Evolutionary conservation across 2,888 invertebrate genomes (phyloP).

Genomic region (Julus scanicus): DNA sequence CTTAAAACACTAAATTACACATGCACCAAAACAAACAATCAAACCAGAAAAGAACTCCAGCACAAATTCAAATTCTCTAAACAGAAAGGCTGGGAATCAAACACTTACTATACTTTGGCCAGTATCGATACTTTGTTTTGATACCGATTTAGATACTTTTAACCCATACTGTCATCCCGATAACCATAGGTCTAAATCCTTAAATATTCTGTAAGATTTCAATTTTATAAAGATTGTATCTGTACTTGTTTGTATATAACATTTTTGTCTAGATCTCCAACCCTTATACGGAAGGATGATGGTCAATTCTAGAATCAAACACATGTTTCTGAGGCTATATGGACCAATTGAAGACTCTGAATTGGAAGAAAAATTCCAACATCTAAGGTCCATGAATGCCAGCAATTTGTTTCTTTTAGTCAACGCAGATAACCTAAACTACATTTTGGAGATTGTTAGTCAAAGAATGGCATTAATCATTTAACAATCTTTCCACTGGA

Average conservation of each 20-base stretch:
- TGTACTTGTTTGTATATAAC: background rate
- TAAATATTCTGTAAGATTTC: too few species aligned
- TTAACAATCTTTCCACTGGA: too few species aligned
- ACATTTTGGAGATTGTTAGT: background rate
- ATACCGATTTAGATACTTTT: too few species aligned
- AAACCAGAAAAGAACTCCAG: too few species aligned
- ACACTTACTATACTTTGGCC: too few species aligned
- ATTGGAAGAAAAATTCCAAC: background rate
- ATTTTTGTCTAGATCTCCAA: background rate
- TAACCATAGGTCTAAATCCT: too few species aligned
- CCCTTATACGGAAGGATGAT: background rate
- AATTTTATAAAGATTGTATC: background rate
- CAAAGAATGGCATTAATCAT: background rate
- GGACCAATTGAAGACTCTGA: background rate
- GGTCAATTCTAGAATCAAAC: constrained; percentile 1
- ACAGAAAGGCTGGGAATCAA: too few species aligned
- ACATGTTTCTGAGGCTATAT: background rate
- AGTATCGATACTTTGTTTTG: too few species aligned
- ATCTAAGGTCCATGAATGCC: background rate
- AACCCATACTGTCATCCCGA: too few species aligned
- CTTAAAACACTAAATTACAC: too few species aligned
- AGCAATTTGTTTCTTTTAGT: background rate
- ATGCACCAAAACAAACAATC: too few species aligned
- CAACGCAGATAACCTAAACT: background rate
- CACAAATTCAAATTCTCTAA: too few species aligned